These are phyloP conservation scores for Manis javanica DNA, from an alignment of 2,797 vertebrate species.

Conservation along the genomic window DNA sequence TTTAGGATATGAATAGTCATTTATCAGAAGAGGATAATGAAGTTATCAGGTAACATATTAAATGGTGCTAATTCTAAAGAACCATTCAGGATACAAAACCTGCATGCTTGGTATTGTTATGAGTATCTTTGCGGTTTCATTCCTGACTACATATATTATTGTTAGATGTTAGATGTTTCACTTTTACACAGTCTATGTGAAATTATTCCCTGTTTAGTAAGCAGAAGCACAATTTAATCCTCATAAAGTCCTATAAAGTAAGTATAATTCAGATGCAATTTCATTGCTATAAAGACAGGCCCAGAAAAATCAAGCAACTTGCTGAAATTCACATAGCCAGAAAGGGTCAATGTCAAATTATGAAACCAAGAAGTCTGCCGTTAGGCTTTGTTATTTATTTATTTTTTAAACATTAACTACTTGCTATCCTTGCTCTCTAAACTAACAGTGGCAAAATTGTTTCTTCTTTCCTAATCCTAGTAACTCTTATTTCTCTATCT, in stretches of 20 bases:
- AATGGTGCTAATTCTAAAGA: not conserved
- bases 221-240: not conserved
- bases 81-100: not conserved
- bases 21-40: not conserved
- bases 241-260: not conserved
- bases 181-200: not conserved
- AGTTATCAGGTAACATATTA: not conserved
- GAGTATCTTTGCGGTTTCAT: not conserved
- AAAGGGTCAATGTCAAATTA: not conserved
- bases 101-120: not conserved
- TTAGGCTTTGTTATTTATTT: not conserved
- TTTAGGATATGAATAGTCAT: not conserved
- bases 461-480: not conserved
- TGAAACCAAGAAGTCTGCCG: not conserved
- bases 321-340: not conserved
- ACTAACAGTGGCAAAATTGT: not conserved
- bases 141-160: not conserved
- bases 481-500: not conserved
- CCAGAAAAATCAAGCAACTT: not conserved
- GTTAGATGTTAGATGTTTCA: not conserved
- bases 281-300: not conserved
- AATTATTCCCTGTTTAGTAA: not conserved
- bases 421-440: not conserved
- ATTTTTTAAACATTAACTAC: too few species aligned
- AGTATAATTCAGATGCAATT: not conserved